Evolutionary conservation across 2,888 invertebrate genomes (phyloP).

Genomic region (Thalpophila matura): DNA sequence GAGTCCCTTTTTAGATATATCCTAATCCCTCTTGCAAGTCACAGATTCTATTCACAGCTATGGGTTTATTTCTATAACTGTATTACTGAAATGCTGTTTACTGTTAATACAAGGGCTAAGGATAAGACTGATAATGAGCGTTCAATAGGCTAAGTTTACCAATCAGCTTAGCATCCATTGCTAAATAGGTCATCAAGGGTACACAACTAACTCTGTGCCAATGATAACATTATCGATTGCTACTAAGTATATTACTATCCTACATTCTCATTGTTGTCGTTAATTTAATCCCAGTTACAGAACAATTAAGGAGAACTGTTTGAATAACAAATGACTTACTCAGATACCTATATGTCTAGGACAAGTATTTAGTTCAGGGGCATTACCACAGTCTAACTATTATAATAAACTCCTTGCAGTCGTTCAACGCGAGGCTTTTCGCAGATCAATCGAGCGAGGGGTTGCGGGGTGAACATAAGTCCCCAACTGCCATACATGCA

Average conservation of each 20-base stretch:
- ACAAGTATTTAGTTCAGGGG: too few species aligned
- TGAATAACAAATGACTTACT: background rate
- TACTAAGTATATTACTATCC: too few species aligned
- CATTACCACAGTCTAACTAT: too few species aligned
- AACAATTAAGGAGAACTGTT: background rate
- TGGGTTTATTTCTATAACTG: background rate
- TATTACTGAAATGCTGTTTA: slow-evolving; percentile 5
- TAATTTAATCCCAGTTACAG: background rate
- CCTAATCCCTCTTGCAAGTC: too few species aligned
- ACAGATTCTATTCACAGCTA: background rate
- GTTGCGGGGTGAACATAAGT: too few species aligned
- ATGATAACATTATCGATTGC: slow-evolving; percentile 7
- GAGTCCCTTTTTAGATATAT: too few species aligned
- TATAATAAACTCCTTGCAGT: too few species aligned
- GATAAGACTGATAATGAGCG: background rate
- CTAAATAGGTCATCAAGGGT: slow-evolving; percentile 12
- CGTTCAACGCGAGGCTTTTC: too few species aligned
- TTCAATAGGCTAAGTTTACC: slow-evolving; percentile 14
- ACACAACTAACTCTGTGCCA: background rate
- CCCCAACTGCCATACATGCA: too few species aligned
- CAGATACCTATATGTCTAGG: background rate
- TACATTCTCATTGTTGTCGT: background rate
- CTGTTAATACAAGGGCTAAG: slow-evolving; percentile 9
- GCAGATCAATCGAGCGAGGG: too few species aligned
- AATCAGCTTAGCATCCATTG: background rate